Conservation (phyloP, 2,113 vertebrate genomes). For the Myrmecobius fasciatus region DNA sequence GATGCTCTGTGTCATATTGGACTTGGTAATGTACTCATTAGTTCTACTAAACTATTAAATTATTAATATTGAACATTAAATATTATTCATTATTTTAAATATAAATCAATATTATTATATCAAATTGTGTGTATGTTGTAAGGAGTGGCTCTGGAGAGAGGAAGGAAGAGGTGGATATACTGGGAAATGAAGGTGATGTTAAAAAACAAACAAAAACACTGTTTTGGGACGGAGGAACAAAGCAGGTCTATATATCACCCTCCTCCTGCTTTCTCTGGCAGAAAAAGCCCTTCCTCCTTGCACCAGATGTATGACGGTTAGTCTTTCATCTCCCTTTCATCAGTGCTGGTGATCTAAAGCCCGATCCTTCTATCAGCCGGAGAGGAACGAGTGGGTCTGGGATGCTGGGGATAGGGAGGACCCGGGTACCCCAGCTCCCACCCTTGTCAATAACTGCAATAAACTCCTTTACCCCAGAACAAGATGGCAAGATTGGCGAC, state of each 20-base stretch:
- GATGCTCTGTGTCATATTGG: not conserved
- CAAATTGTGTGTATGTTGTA: not conserved
- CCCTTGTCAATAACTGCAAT: not conserved
- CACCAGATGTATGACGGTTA: not conserved
- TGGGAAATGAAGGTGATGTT: not conserved
- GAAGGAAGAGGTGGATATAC: not conserved
- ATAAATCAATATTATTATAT: too few relatives aligned
- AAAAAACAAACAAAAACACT: not conserved
- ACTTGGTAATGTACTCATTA: not conserved
- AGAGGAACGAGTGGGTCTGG: not conserved
- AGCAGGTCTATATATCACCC: not conserved
- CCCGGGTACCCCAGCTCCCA: not conserved
- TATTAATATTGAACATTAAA: too few relatives aligned
- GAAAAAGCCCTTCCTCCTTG: not conserved
- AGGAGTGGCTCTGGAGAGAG: not conserved
- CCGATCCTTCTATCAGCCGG: not conserved
- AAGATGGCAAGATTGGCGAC: not conserved
- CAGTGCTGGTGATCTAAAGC: not conserved
- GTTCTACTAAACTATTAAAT: not conserved
- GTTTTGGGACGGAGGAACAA: not conserved
- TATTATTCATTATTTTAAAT: too few relatives aligned
- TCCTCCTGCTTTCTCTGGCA: not conserved
- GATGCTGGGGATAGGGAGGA: not conserved
- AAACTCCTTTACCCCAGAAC: not conserved
- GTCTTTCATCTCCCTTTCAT: not conserved